phyloP scores from a whole-genome alignment of 2,113 vertebrate genomes.

The Panurus biarmicus region DNA sequence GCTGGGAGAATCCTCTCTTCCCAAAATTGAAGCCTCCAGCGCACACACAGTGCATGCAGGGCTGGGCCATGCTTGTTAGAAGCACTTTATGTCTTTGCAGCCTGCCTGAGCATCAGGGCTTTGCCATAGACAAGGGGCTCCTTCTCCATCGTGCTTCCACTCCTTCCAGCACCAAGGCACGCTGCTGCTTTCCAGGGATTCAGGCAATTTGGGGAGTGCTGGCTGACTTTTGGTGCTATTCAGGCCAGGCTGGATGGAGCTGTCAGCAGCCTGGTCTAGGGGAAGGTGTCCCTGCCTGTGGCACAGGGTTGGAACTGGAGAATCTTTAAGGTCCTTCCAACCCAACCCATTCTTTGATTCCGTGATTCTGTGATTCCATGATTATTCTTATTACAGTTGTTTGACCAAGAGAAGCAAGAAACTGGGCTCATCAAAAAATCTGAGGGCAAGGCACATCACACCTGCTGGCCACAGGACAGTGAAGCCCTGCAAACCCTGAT shows the following conservation, averaged over 20 bases:
- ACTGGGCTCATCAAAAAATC: neutral
- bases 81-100: neutral
- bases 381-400: neutral
- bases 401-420: neutral
- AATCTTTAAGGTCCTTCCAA: neutral
- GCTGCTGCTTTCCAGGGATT: neutral
- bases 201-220: neutral
- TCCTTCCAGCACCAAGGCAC: neutral
- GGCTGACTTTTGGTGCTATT: neutral
- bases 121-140: neutral
- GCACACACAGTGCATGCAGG: accelerated
- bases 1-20: neutral
- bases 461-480: neutral
- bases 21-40: neutral
- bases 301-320: neutral
- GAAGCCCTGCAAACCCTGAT: neutral
- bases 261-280: neutral
- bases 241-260: neutral
- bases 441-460: neutral
- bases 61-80: neutral
- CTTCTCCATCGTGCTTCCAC: neutral
- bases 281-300: neutral
- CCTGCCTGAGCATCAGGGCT: neutral
- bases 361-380: neutral
- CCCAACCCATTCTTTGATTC: neutral